Evolutionary conservation across 1,140 invertebrate species (phyloP).

Genomic region (Lithobius niger): DNA sequence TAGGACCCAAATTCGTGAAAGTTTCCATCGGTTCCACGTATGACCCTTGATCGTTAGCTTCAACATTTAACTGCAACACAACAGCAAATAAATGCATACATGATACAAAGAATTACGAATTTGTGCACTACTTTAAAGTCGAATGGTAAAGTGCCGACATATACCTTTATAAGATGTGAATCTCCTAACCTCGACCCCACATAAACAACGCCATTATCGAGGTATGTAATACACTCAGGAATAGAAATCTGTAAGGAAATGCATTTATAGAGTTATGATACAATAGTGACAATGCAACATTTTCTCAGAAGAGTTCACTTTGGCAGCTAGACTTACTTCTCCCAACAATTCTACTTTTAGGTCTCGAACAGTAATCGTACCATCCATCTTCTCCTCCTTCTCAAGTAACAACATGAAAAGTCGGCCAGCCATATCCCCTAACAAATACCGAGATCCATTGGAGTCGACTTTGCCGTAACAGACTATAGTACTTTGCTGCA

Average conservation of each 20-base stretch:
- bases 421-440: slow-evolving; percentile 89
- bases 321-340: slow-evolving; percentile 28
- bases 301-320: neutral
- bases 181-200: slow-evolving; percentile 93
- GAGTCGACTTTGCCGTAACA: slow-evolving; percentile 90
- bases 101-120: neutral
- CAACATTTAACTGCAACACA: slow-evolving; percentile 49
- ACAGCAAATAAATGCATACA: neutral
- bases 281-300: slow-evolving; percentile 11
- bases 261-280: neutral
- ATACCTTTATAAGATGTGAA: slow-evolving; percentile 76
- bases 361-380: slow-evolving; percentile 62
- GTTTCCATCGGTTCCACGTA: slow-evolving; percentile 91
- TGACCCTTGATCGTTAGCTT: slow-evolving; percentile 67
- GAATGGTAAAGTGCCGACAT: neutral
- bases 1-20: slow-evolving; percentile 93
- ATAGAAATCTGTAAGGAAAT: slow-evolving; percentile 68
- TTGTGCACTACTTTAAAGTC: neutral
- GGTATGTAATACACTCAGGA: slow-evolving; percentile 95
- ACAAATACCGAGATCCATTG: slow-evolving; percentile 75
- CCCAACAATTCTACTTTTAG: slow-evolving; percentile 86
- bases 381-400: slow-evolving; percentile 63
- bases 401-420: slow-evolving; percentile 95
- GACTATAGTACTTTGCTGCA: slow-evolving; percentile 79
- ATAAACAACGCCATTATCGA: slow-evolving; percentile 97